phyloP scores from a whole-genome alignment of 2,797 vertebrate species.

The Okamejei kenojei region DNA sequence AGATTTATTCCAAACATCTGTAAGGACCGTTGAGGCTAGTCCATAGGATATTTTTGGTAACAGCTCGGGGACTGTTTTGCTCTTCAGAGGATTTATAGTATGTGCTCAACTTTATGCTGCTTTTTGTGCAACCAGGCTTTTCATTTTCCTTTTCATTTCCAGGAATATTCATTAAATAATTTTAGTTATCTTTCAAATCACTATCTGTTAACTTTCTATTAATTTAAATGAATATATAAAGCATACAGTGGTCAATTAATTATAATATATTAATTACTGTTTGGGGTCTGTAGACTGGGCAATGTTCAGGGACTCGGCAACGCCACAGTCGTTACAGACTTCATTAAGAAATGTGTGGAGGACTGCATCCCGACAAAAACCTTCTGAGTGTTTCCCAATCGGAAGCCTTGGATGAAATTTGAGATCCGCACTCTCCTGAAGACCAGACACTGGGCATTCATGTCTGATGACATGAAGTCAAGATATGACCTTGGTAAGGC shows the following conservation, averaged over 20 bases:
- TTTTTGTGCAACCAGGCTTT: background rate
- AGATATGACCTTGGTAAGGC: no score
- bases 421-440: no score
- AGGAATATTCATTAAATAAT: conserved; percentile 19
- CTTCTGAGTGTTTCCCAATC: no score
- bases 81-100: conserved; percentile 33
- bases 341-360: no score
- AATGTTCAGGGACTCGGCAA: no score
- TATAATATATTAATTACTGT: no score
- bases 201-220: background rate
- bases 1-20: conserved; percentile 39
- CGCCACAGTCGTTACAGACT: no score
- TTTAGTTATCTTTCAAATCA: background rate
- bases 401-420: no score
- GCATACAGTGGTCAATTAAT: background rate
- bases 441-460: no score
- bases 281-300: no score
- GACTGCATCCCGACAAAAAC: no score
- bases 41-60: conserved; percentile 34
- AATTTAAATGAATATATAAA: background rate
- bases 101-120: background rate
- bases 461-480: no score
- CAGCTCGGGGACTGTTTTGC: conserved; percentile 28
- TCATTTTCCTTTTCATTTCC: background rate
- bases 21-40: conserved; percentile 3